Percentiles rank a stretch among this genome's conserved stretches.
Conservation (phyloP, 2,113 vertebrate species). For the Varanus komodoensis region DNA sequence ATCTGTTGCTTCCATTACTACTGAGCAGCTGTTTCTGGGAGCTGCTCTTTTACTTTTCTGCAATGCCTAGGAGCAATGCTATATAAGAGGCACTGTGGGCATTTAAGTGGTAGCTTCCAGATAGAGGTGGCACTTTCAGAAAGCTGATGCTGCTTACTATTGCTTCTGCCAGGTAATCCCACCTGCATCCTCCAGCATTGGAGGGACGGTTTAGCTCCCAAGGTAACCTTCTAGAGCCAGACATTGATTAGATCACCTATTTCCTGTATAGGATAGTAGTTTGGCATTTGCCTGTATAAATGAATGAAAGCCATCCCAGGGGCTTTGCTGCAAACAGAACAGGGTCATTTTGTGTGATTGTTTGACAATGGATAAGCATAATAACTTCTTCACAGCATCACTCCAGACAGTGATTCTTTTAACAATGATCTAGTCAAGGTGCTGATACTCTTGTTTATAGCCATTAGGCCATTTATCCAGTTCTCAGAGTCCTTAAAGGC, state of each 20-base stretch:
- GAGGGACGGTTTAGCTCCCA: background rate
- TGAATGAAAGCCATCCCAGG: background rate
- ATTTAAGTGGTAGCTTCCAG: background rate
- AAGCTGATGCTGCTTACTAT: background rate
- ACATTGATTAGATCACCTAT: background rate
- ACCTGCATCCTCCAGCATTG: background rate
- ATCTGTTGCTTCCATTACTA: background rate
- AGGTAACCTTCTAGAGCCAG: background rate
- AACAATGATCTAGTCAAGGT: background rate
- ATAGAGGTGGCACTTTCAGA: background rate
- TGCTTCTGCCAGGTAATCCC: background rate
- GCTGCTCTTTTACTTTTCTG: background rate
- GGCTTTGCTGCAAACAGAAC: background rate
- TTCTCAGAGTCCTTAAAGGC: background rate
- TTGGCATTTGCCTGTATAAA: background rate
- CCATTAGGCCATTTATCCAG: background rate
- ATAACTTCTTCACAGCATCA: background rate
- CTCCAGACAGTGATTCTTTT: background rate
- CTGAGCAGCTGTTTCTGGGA: background rate
- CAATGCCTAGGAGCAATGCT: background rate
- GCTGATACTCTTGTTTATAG: background rate
- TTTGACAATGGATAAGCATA: background rate
- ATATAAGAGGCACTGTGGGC: background rate
- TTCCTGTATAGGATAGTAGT: background rate
- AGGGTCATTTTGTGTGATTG: background rate